These are phyloP conservation scores for Holothuria glaberrima DNA, from an alignment of 35 echinoderm and acorn worm species.

Conservation along the genomic window DNA sequence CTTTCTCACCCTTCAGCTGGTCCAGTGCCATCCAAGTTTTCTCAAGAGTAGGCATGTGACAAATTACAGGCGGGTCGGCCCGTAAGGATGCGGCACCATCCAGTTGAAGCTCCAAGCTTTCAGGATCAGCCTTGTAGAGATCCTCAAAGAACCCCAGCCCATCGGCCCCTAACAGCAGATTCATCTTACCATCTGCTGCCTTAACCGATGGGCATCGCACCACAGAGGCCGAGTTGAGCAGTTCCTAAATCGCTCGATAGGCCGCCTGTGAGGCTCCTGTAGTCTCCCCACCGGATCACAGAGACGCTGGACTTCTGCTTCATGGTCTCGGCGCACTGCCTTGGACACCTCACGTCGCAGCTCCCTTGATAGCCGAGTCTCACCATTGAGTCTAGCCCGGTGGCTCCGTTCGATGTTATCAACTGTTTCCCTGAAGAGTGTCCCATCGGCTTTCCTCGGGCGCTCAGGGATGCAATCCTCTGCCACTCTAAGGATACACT, in stretches of 20 bases:
- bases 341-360: background rate
- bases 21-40: background rate
- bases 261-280: background rate
- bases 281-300: background rate
- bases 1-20: background rate
- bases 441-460: too few species aligned
- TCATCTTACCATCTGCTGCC: background rate
- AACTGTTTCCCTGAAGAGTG: background rate
- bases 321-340: background rate
- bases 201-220: background rate
- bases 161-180: background rate
- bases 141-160: background rate
- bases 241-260: background rate
- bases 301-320: background rate
- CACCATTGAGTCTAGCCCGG: background rate
- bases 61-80: slow-evolving; percentile 6
- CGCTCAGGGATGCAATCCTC: too few species aligned
- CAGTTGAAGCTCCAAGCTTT: background rate
- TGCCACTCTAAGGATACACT: too few species aligned
- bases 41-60: background rate
- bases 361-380: background rate
- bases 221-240: background rate
- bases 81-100: background rate
- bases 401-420: background rate
- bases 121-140: background rate